Evolutionary conservation across 2,797 vertebrate genomes (phyloP), one percentile per base, ranked within the genome.

Genomic region (Megalops cyprinoides): DNA sequence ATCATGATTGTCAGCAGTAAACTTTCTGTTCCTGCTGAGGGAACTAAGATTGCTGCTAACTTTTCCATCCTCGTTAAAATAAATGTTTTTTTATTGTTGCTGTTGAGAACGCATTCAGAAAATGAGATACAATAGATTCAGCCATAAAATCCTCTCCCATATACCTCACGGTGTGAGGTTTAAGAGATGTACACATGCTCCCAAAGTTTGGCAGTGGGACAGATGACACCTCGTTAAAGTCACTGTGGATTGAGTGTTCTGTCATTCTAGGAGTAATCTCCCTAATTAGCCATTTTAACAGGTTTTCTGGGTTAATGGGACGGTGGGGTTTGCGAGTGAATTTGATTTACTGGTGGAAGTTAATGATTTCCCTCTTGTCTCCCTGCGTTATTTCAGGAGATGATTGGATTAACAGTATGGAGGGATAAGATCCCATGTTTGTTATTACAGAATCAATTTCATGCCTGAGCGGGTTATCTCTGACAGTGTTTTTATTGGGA

Each of bases 381-480:
- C 31, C 56, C 75, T n/a, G n/a, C 18, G 58, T 81, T 53, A 46
- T 93, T 91, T 91, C 93, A 91, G 89, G 91, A 89, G 93, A 91
- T 94, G 93, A 94, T 94, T 93, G 95, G 92, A 91, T 92, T 94
- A 93, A 87, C 87, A 88, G 91, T 91, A 82, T 83, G 91, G 92
- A 93, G 82, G 90, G 92, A 95, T 94, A 90, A 91, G 92, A 92
- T 79, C 62, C 46, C 56, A 20, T 93, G 93, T 92, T 93, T 94
- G 91, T 94, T 94, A 92, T 94, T 94, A 94, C 93, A 94, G 94
- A 95, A 94, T 94, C 93, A 94, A 94, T 95, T 96, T 93, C 93
- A 94, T 94, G 93, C 92, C 88, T 94, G 94, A 91, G 90, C 1
- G 28, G 18, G 18, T 39, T 10, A 37, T 44, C 67, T 71, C 37